Conservation (phyloP, 2,113 vertebrate genomes). For the Collichthys lucidus region DNA sequence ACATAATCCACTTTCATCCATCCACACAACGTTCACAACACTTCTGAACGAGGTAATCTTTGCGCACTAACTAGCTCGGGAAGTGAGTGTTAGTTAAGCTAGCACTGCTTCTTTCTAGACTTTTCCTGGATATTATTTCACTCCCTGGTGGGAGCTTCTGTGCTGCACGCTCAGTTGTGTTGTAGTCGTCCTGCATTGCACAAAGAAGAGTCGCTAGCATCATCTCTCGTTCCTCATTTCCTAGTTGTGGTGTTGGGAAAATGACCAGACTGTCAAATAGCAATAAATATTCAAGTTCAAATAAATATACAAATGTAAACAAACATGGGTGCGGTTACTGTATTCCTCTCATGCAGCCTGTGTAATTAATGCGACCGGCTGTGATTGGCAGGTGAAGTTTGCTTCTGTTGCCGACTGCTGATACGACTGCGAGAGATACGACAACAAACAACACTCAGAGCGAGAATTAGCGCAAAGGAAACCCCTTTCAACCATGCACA, state of each 20-base stretch:
- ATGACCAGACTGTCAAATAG: background rate
- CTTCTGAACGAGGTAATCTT: too few relatives aligned
- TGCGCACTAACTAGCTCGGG: background rate
- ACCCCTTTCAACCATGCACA: constrained; percentile 52
- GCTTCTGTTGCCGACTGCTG: constrained; percentile 49
- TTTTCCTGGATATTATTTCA: background rate
- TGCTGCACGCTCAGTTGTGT: background rate
- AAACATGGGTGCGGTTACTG: background rate
- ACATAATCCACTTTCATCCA: too few relatives aligned
- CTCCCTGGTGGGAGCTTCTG: background rate
- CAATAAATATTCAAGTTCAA: background rate
- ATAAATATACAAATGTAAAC: background rate
- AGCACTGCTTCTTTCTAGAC: background rate
- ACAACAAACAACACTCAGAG: constrained; percentile 78
- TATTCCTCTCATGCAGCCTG: background rate
- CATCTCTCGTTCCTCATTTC: too few relatives aligned
- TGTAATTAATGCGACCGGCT: constrained; percentile 40
- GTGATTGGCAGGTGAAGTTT: constrained; percentile 73
- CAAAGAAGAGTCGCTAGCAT: background rate
- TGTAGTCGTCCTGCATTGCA: background rate
- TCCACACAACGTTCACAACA: too few relatives aligned
- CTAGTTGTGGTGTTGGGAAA: background rate
- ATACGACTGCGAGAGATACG: constrained; percentile 60
- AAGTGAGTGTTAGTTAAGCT: background rate
- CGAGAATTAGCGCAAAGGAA: constrained; percentile 72